phyloP scores from a whole-genome alignment of 2,113 vertebrate genomes.

The Semnornis frantzii region DNA sequence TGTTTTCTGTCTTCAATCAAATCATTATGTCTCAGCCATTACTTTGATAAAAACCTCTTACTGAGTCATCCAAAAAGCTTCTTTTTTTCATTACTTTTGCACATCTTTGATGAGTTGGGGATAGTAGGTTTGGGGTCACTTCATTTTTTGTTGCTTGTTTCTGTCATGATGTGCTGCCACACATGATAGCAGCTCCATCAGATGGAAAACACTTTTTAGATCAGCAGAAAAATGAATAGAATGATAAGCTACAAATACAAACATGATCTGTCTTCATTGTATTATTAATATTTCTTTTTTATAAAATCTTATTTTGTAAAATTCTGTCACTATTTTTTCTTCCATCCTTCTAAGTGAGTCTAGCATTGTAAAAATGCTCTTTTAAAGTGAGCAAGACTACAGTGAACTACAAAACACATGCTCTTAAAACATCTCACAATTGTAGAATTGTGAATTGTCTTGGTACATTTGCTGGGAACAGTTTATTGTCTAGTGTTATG shows the following conservation, averaged over 20 bases:
- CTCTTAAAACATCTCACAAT: neutral
- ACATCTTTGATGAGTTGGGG: neutral
- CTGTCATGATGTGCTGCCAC: neutral
- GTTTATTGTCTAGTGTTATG: neutral
- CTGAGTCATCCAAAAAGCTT: neutral
- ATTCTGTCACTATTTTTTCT: neutral
- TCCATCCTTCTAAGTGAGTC: neutral
- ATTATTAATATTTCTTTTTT: neutral
- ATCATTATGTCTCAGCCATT: neutral
- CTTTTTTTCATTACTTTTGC: neutral
- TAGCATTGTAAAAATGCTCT: neutral
- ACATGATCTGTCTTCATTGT: neutral
- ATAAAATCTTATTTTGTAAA: neutral
- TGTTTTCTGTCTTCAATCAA: neutral
- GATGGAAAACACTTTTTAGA: neutral
- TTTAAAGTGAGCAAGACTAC: neutral
- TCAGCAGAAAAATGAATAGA: neutral
- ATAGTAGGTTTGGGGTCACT: rapidly evolving
- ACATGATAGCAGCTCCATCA: neutral
- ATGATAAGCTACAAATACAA: neutral
- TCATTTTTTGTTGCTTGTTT: neutral
- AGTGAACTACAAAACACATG: neutral
- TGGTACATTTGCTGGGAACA: neutral
- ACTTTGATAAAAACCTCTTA: neutral
- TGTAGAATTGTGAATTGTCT: neutral